Base-by-base conservation (phyloP, 2,797 vertebrate genomes). In the Pseudomugil gertrudae region DNA sequence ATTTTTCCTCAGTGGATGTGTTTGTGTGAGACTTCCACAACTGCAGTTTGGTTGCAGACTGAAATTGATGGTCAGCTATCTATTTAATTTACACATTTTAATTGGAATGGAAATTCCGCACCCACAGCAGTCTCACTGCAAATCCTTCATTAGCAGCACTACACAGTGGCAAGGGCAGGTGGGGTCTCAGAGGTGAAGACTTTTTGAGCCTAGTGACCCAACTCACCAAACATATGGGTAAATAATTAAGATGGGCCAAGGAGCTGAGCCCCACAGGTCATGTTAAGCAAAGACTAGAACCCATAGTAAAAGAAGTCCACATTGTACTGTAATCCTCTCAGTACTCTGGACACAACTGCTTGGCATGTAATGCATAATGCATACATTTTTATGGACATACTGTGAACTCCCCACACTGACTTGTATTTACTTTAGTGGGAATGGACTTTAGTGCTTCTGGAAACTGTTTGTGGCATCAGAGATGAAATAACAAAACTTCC, bases 31-130 rank as follows among this genome's bases (percentile, higher is more conserved):
- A 74, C 53, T 79, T 73, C 58, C 19, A 53, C 35, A 38, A 35
- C 10, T 7, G 3, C 23, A 61, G 48, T 61, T 64, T 71, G 58
- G n/a, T 30, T 76, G 53, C 71, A 66, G 43, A 71, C 66, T 74
- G 67, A 79, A 81, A 79, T 76, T 85, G 80, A 90, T 82, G 72
- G 79, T 87, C 78, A 79, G 80, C 79, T 75, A 64, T 67, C 78
- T 59, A 70, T 87, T 88, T 89, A 89, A 93, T 93, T 92, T 89
- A 89, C 89, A 92, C 90, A 81, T 92, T 94, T 92, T 93, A 94
- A 94, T 93, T 92, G 91, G 92, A 83, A 84, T 55, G 63, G 85
- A 86, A 86, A 59, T 79, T 62, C 52, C 56, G 71, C 74, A 82
- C 85, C 83, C 79, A 66, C 73, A 83, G 90, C 74, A 55, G 59